These are phyloP conservation scores for Drosophila miranda DNA, from an alignment of 1,140 invertebrate species.

Conservation along the genomic window DNA sequence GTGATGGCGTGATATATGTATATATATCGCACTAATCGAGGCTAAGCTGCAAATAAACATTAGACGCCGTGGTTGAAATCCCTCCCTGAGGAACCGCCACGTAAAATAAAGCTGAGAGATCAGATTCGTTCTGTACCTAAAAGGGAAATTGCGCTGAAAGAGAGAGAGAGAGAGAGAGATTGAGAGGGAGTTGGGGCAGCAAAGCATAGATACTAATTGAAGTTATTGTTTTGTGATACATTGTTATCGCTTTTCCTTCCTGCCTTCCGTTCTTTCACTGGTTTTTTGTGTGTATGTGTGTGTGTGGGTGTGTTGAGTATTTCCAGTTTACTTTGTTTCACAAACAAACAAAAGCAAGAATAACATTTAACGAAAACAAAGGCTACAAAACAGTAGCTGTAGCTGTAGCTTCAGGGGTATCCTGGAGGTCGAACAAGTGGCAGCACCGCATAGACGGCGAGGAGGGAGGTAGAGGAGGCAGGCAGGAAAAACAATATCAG, in stretches of 20 bases:
- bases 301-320: conserved; percentile 55
- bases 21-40: no score
- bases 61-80: no score
- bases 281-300: conserved; percentile 21
- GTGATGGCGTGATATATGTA: no score
- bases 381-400: background rate
- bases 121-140: no score
- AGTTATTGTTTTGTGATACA: conserved; percentile 79
- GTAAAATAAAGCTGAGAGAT: no score
- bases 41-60: no score
- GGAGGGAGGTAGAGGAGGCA: background rate
- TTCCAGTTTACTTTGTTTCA: conserved; percentile 73
- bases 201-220: conserved; percentile 68
- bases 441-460: no score
- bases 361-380: conserved; percentile 62
- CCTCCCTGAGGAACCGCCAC: no score
- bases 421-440: background rate
- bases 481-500: conserved; percentile 75
- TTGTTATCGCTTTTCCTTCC: conserved; percentile 43
- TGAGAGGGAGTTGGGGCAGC: background rate
- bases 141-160: background rate
- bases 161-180: background rate
- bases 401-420: no score
- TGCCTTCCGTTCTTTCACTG: conserved; percentile 7
- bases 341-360: conserved; percentile 70